Percentiles rank a stretch among this genome's conserved stretches.
These are phyloP conservation scores for Ophion ellenae DNA, from an alignment of 2,888 invertebrate genomes.

Conservation along the genomic window DNA sequence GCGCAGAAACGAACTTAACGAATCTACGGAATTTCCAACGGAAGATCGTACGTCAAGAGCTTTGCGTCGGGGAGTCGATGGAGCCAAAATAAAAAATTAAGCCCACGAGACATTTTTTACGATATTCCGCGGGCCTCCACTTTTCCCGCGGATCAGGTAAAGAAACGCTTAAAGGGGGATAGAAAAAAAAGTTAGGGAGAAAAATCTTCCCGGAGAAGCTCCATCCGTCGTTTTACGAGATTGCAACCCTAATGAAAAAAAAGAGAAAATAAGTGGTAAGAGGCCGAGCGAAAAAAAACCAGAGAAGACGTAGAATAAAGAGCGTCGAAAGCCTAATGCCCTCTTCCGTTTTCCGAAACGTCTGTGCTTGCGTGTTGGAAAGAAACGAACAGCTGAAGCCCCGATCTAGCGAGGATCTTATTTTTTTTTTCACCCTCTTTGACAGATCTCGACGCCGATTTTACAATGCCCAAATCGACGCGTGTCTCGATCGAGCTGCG, in stretches of 20 bases:
- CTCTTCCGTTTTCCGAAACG: constrained; percentile 70
- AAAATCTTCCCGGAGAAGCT: constrained; percentile 40
- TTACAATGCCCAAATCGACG: constrained; percentile 52
- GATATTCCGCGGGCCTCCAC: constrained; percentile 57
- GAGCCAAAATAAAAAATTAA: constrained; percentile 35
- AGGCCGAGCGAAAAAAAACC: background rate
- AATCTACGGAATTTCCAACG: constrained; percentile 63
- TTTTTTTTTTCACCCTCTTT: constrained; percentile 64
- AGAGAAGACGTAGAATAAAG: constrained; percentile 62
- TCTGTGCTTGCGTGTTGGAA: background rate
- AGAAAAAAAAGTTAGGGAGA: constrained; percentile 58
- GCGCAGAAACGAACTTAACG: constrained; percentile 33
- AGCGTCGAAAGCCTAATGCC: constrained; percentile 67
- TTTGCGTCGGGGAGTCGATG: constrained; percentile 2
- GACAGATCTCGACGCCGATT: constrained; percentile 61
- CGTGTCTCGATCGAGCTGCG: constrained; percentile 10
- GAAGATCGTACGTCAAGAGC: constrained; percentile 53
- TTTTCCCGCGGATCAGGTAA: constrained; percentile 71
- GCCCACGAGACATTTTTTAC: constrained; percentile 34
- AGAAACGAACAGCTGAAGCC: constrained; percentile 69
- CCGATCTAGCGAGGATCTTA: constrained; percentile 62
- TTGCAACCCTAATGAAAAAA: constrained; percentile 45
- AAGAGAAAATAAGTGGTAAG: background rate
- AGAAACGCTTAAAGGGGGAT: constrained; percentile 63
- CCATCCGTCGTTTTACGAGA: constrained; percentile 29